phyloP scores from a whole-genome alignment of 2,113 vertebrate genomes.

The Elgaria multicarinata region DNA sequence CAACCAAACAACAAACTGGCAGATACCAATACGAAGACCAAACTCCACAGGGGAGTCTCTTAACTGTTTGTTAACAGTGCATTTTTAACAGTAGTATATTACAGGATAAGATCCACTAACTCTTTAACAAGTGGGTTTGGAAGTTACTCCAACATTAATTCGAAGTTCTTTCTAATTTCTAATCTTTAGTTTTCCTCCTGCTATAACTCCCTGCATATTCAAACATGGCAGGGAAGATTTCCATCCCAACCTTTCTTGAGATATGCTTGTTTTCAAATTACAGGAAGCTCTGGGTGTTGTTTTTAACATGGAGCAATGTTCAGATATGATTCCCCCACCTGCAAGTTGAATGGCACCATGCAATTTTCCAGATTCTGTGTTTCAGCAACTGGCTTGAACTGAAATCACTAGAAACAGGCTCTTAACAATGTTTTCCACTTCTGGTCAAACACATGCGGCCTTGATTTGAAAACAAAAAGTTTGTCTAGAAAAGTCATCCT shows the following conservation, averaged over 20 bases:
- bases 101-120: slow-evolving; percentile 11
- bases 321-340: background rate
- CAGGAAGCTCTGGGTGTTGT: background rate
- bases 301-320: background rate
- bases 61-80: slow-evolving; percentile 14
- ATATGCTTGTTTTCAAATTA: background rate
- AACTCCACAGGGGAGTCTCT: background rate
- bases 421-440: background rate
- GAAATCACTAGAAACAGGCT: background rate
- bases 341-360: background rate
- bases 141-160: background rate
- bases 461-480: slow-evolving; percentile 46
- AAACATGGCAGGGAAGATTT: background rate
- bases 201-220: background rate
- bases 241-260: background rate
- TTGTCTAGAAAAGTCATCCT: slow-evolving; percentile 1
- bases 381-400: background rate
- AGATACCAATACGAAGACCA: no score
- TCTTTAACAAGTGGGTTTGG: no score
- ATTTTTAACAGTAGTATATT: slow-evolving; percentile 19
- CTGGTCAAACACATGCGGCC: background rate
- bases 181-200: background rate
- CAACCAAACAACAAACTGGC: background rate
- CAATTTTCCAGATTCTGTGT: background rate
- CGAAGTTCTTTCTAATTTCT: background rate